Conservation (phyloP, 2,113 vertebrate genomes). For the Myotis lucifugus region DNA sequence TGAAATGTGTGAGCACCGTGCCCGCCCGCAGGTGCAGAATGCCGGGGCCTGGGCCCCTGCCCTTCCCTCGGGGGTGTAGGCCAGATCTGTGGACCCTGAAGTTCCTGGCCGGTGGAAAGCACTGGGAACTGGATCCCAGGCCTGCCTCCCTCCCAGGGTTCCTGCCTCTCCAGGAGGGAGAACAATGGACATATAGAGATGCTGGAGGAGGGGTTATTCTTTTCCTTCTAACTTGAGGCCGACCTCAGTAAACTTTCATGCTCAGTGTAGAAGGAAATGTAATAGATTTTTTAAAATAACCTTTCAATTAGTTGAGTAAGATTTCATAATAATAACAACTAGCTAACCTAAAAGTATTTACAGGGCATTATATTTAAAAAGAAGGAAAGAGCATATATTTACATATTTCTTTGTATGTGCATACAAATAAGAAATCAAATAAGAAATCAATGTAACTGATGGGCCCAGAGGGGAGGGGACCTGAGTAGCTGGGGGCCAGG, state of each 20-base stretch:
- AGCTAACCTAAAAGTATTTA: neutral
- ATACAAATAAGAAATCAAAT: neutral
- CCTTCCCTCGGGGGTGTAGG: neutral
- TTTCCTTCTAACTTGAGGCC: neutral
- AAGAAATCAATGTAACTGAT: neutral
- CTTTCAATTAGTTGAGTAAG: neutral
- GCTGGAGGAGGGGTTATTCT: neutral
- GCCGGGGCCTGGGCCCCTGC: no score
- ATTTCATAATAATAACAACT: neutral
- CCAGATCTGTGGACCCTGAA: neutral
- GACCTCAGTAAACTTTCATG: neutral
- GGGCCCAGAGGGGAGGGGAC: neutral
- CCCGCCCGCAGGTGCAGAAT: neutral
- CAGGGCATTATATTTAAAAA: neutral
- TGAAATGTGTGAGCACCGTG: accelerated
- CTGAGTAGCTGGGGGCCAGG: no score
- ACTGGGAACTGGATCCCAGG: neutral
- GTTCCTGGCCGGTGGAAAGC: neutral
- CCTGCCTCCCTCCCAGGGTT: neutral
- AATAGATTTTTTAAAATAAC: neutral
- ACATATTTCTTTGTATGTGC: neutral
- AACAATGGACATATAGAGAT: neutral
- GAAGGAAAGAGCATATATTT: neutral
- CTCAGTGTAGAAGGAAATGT: neutral
- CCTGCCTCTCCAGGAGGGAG: neutral